Evolutionary conservation across 2,888 invertebrate genomes (phyloP).

Genomic region (Andrena bicolor): DNA sequence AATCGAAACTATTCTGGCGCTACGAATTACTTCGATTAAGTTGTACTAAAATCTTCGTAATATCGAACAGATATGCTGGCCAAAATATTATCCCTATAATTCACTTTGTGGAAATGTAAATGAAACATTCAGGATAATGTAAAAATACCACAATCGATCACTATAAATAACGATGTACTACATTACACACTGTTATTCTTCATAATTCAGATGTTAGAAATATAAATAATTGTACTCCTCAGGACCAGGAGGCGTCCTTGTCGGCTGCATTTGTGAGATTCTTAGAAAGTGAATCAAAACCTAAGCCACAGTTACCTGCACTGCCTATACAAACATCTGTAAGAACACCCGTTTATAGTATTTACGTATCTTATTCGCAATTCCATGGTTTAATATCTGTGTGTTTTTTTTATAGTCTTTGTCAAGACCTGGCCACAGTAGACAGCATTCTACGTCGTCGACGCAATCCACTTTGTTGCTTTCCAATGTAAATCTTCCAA

Average conservation of each 20-base stretch:
- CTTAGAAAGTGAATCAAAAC: slow-evolving; percentile 93
- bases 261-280: slow-evolving; percentile 92
- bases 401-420: slow-evolving; percentile 71
- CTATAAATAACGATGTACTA: too few relatives aligned
- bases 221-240: slow-evolving; percentile 71
- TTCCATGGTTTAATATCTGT: slow-evolving; percentile 1
- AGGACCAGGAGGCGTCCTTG: slow-evolving; percentile 86
- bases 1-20: neutral
- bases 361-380: neutral
- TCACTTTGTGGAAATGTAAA: too few relatives aligned
- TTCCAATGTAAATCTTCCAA: slow-evolving; percentile 86
- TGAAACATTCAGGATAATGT: too few relatives aligned
- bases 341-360: slow-evolving; percentile 49
- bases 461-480: slow-evolving; percentile 85
- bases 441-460: slow-evolving; percentile 82
- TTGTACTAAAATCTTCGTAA: neutral
- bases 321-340: slow-evolving; percentile 84
- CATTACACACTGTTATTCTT: too few relatives aligned
- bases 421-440: slow-evolving; percentile 80
- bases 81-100: too few relatives aligned
- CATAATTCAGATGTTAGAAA: neutral
- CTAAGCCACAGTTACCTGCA: slow-evolving; percentile 87
- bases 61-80: neutral
- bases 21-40: neutral
- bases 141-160: too few relatives aligned